Evolutionary conservation across 2,888 invertebrate species (phyloP).

Genomic region (Hirtodrosophila histrioides): DNA sequence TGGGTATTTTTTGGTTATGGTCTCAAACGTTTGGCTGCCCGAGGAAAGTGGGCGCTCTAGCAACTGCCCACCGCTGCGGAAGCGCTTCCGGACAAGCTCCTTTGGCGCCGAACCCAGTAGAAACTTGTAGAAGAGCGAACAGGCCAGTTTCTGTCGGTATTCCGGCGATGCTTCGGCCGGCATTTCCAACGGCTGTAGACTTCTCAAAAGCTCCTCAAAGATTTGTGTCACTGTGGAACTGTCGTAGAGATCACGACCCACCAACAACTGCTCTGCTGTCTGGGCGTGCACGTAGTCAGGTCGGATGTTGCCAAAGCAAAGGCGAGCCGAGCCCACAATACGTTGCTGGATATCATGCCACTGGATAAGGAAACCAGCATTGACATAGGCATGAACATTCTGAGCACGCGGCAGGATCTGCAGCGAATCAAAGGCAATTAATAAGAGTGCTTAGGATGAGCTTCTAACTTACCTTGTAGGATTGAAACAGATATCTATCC

Average conservation of each 20-base stretch:
- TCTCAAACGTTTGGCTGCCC: constrained; percentile 89
- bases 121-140: constrained; percentile 91
- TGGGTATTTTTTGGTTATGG: constrained; percentile 89
- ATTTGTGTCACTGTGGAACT: constrained; percentile 83
- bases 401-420: constrained; percentile 90
- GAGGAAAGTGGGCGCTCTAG: constrained; percentile 88
- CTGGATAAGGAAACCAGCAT: constrained; percentile 89
- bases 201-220: constrained; percentile 85
- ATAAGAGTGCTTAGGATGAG: neutral
- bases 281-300: constrained; percentile 86
- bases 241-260: constrained; percentile 85
- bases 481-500: constrained; percentile 86
- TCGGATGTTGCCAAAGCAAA: constrained; percentile 89
- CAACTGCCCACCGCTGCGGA: constrained; percentile 82
- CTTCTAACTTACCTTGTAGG: constrained; percentile 87
- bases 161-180: constrained; percentile 89
- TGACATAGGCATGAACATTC: constrained; percentile 91
- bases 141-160: constrained; percentile 89
- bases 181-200: constrained; percentile 88
- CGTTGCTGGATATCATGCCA: constrained; percentile 40
- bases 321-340: constrained; percentile 85
- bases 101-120: constrained; percentile 86
- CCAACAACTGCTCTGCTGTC: constrained; percentile 85
- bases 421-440: neutral
- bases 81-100: constrained; percentile 67